Conservation (phyloP, 2,797 vertebrate genomes). For the Euphonia xanthogaster region DNA sequence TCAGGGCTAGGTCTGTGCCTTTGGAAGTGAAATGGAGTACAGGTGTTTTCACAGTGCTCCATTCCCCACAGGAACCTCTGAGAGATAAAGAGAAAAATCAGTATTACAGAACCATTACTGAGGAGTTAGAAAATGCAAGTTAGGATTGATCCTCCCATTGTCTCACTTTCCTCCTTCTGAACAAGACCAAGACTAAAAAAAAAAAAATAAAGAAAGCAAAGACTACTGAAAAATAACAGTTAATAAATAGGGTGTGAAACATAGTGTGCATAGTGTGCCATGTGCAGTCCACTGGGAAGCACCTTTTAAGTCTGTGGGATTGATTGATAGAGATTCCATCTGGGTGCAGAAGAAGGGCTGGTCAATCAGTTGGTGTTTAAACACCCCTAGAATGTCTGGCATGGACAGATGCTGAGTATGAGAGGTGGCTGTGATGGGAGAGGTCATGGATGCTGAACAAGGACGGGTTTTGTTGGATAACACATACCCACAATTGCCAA, state of each 20-base stretch:
- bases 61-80: neutral
- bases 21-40: neutral
- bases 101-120: neutral
- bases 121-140: neutral
- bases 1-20: neutral
- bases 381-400: neutral
- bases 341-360: neutral
- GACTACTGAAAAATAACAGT: neutral
- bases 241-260: neutral
- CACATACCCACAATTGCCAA: neutral
- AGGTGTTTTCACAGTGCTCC: neutral
- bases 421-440: neutral
- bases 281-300: neutral
- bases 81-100: neutral
- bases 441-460: neutral
- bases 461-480: neutral
- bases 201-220: neutral
- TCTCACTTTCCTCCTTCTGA: neutral
- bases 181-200: neutral
- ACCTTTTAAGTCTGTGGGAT: neutral
- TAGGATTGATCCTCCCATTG: neutral
- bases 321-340: neutral
- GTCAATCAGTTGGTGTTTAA: neutral
- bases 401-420: neutral
- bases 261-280: fast-evolving